phyloP scores from a whole-genome alignment of 2,797 vertebrate species.

The Scyliorhinus canicula region DNA sequence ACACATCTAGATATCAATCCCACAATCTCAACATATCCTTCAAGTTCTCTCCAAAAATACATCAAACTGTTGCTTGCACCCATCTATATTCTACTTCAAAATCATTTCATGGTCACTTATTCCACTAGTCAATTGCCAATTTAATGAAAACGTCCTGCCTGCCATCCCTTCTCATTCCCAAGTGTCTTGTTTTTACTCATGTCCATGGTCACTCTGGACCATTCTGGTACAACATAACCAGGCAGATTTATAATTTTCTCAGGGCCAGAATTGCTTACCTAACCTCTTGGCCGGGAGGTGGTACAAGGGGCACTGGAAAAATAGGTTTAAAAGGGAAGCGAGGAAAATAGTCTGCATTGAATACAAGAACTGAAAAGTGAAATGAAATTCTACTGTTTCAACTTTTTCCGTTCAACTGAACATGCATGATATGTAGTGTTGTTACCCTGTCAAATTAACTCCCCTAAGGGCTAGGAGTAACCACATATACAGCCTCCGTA shows the following conservation, averaged over 20 bases:
- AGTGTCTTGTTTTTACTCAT: not conserved
- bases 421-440: not conserved
- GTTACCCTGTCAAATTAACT: not conserved
- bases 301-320: not conserved
- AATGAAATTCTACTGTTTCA: not conserved
- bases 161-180: not conserved
- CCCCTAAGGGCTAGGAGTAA: not conserved
- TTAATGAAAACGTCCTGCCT: not conserved
- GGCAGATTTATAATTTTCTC: not conserved
- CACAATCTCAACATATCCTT: not conserved
- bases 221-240: not conserved
- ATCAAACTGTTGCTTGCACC: not conserved
- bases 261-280: not conserved
- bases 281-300: not conserved
- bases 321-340: not conserved
- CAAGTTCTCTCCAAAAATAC: not conserved
- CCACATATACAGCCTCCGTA: not conserved
- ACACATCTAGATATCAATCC: not conserved
- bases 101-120: not conserved
- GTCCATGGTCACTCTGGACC: not conserved
- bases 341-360: not conserved
- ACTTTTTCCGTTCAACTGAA: not conserved
- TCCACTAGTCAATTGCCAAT: not conserved
- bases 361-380: not conserved
- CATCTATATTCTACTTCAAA: not conserved